Base-by-base conservation (phyloP, 2,113 vertebrate species). In the Zosterops hypoxanthus region DNA sequence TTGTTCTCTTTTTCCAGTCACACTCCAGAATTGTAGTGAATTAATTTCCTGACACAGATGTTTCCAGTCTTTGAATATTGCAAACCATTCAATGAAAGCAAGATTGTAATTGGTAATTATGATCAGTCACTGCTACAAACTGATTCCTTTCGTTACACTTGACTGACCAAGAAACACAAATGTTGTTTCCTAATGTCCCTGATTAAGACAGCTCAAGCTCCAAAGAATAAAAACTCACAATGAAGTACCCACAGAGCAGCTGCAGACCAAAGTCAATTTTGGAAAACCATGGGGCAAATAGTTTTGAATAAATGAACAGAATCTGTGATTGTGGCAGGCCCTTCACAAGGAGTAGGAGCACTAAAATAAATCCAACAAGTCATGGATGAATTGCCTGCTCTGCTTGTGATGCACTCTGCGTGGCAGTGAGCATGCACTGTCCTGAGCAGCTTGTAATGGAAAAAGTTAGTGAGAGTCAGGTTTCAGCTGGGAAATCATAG, bases 221-320 rank as follows among this genome's bases (percentile, higher is more conserved):
- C 59, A n/a, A 73, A 88, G 59, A 29, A n/a, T 44, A 21, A 86
- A 81, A 84, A 22, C 55, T 63, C 4, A 1, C 29, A 42, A 3
- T 57, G 55, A n/a, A n/a, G n/a, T n/a, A n/a, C n/a, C n/a, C 70
- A 39, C 50, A 72, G 61, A 61, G 69, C 47, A 93, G 82, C 29
- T 77, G 49, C 63, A 79, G 86, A 47, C 59, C 42, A 47, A 88
- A 72, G 70, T 52, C 3, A 7, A 8, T 70, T 87, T 86, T 55
- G 59, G 47, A 96, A 96, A 77, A 77, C 63, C 68, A 15, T 5
- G 3, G 34, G 44, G 50, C 56, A 90, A 87, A 89, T n/a, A 85
- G 12, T 73, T 95, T 24, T 77, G 83, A 92, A 84, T 81, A 92
- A 86, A 96, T 82, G 9, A 85, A 56, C n/a, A 44, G 92, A 82